Evolutionary conservation across 2,888 invertebrate genomes (phyloP).

Genomic region (Hypomecis punctinalis): DNA sequence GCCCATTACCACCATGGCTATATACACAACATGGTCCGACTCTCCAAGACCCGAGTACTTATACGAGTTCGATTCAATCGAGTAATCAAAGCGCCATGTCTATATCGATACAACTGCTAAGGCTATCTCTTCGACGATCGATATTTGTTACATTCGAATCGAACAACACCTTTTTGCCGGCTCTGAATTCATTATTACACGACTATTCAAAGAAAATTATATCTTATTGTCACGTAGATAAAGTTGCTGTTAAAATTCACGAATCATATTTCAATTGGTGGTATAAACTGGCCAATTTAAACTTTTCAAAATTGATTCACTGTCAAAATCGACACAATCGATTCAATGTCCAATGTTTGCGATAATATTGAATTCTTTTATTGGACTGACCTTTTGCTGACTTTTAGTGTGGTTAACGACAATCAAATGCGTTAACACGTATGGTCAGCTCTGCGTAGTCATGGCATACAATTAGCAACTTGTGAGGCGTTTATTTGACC

Average conservation of each 20-base stretch:
- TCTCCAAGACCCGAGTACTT: constrained; percentile 53
- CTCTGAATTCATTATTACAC: constrained; percentile 47
- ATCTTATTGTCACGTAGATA: constrained; percentile 27
- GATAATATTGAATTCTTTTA: constrained; percentile 68
- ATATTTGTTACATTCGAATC: constrained; percentile 77
- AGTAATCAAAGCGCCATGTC: constrained; percentile 82
- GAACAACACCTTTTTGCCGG: constrained; percentile 60
- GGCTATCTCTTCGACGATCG: constrained; percentile 78
- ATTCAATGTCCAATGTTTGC: constrained; percentile 76
- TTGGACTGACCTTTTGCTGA: constrained; percentile 67
- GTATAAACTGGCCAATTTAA: constrained; percentile 47
- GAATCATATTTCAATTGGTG: constrained; percentile 18
- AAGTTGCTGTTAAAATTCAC: constrained; percentile 21
- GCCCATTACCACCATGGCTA: constrained; percentile 68
- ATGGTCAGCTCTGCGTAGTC: constrained; percentile 52
- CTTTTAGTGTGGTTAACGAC: constrained; percentile 50
- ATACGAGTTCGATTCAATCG: constrained; percentile 77
- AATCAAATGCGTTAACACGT: constrained; percentile 55
- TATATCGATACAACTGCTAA: constrained; percentile 76
- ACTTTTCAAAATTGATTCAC: constrained; percentile 77
- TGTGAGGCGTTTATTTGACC: constrained; percentile 8
- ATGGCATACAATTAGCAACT: constrained; percentile 34
- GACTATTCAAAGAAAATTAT: constrained; percentile 14
- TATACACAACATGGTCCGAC: constrained; percentile 27
- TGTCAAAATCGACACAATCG: constrained; percentile 77